Base-by-base conservation (phyloP, 2,888 invertebrate genomes). In the Tetranychus truncatus region DNA sequence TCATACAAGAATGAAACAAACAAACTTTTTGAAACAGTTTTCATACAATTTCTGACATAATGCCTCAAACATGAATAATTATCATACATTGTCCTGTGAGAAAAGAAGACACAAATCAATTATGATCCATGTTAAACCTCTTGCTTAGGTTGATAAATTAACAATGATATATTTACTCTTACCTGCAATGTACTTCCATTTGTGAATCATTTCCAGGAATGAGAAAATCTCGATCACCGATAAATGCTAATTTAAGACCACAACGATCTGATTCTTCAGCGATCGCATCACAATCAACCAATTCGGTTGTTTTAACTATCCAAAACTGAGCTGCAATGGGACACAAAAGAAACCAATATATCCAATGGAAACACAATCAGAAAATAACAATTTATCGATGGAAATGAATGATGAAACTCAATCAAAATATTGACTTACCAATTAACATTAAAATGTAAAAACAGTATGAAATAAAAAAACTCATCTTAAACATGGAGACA, bases 121-220 rank as follows among this genome's bases (percentile, higher is more conserved):
- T 66, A n/a, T 5, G 5, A n/a, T 6, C 66, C 18, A 66, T 6
- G 6, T 5, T n/a, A 34, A 34, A 34, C 4, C 34, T 34, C 34
- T 34, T 34, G 44, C 44, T 72, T 6, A 72, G 18, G 24, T 7
- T 72, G n/a, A 18, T 24, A 20, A 46, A 24, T 2, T 46, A 21
- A 73, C 3, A 73, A 21, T 74, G 55, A n/a, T 9, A 18, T 1
- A 20, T 44, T 65, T 65, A 65, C 20, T 74, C 66, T 65, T 71
- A 74, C 74, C 21, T 46, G 74, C 74, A 74, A 24, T 74, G 71
- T 5, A 20, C n/a, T 11, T 74, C 45, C 74, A 74, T 74, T 71
- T 74, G 45, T 21, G 44, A 5, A 21, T 74, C 46, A 74, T 74
- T 71, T 20, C 45, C 34, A 18, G 74, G 74, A 11, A 74, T 55